Evolutionary conservation across 2,797 vertebrate species (phyloP).

Genomic region (Uromys caudimaculatus): DNA sequence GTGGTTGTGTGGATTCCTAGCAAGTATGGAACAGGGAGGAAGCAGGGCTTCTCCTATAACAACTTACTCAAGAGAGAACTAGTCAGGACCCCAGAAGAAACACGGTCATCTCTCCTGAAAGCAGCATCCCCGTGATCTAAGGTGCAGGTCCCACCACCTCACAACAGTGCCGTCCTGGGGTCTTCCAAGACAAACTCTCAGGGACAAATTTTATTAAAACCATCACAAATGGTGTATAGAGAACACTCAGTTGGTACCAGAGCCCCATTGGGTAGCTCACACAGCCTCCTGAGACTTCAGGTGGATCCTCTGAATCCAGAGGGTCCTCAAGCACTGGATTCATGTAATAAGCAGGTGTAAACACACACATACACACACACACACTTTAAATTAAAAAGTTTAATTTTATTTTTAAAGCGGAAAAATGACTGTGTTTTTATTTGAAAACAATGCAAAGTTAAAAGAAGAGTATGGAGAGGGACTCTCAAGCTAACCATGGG

Average conservation of each 20-base stretch:
- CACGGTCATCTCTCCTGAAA: neutral
- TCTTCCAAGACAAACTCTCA: neutral
- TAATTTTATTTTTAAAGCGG: too few relatives aligned
- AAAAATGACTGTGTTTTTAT: neutral
- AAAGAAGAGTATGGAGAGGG: fast-evolving
- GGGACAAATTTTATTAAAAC: neutral
- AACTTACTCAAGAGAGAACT: neutral
- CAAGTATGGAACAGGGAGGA: too few relatives aligned
- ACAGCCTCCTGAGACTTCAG: neutral
- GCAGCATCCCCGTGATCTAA: neutral
- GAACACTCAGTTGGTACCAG: neutral
- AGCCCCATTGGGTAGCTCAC: neutral
- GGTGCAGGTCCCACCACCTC: neutral
- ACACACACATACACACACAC: neutral
- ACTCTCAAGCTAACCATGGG: fast-evolving
- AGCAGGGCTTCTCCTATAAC: neutral
- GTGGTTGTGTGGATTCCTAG: fast-evolving
- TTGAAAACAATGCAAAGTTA: neutral
- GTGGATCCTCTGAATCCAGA: too few relatives aligned
- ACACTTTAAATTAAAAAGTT: too few relatives aligned
- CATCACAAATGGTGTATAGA: neutral
- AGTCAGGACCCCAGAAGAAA: neutral
- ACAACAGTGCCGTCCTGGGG: neutral
- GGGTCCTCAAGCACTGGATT: neutral
- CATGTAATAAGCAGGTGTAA: neutral